A percentile compares a stretch with the other conserved stretches of the same genome.
Conservation (phyloP, 2,797 vertebrate species). For the Hapalemur alaotrensis region DNA sequence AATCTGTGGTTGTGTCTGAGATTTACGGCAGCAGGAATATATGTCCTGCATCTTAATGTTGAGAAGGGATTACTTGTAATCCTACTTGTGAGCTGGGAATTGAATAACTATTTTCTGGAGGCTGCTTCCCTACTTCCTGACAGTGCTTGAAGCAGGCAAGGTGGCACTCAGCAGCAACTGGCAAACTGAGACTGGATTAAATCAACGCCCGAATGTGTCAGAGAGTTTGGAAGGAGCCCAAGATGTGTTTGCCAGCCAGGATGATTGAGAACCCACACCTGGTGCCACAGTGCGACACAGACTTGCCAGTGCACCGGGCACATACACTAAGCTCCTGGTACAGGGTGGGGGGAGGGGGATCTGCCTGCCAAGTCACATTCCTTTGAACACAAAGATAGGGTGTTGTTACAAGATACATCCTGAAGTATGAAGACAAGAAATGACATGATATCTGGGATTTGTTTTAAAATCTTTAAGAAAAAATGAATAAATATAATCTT, state of each 20-base stretch:
- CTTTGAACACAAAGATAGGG: not conserved
- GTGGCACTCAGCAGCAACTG: not conserved
- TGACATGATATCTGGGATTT: not conserved
- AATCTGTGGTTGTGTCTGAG: not conserved
- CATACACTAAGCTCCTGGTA: not conserved
- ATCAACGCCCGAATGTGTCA: constrained; percentile 1
- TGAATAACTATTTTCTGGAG: not conserved
- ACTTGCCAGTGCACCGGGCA: not conserved
- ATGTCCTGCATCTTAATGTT: not conserved
- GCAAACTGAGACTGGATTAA: not conserved
- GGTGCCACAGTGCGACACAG: not conserved
- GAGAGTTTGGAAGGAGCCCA: constrained; percentile 3
- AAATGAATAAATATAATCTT: not conserved
- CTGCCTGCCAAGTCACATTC: not conserved
- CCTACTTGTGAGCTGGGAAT: not conserved
- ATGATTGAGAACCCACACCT: constrained; percentile 43
- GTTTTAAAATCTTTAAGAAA: not conserved
- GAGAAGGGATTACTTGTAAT: not conserved
- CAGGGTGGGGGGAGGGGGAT: not conserved
- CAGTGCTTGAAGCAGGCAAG: not conserved
- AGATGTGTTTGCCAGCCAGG: not conserved
- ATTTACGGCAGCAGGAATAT: not conserved
- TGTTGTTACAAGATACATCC: not conserved
- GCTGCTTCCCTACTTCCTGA: not conserved
- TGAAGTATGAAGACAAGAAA: not conserved